A percentile compares a stretch with the other conserved stretches of the same genome.
Conservation (phyloP, 1,140 invertebrate genomes). For the Drosophila auraria region DNA sequence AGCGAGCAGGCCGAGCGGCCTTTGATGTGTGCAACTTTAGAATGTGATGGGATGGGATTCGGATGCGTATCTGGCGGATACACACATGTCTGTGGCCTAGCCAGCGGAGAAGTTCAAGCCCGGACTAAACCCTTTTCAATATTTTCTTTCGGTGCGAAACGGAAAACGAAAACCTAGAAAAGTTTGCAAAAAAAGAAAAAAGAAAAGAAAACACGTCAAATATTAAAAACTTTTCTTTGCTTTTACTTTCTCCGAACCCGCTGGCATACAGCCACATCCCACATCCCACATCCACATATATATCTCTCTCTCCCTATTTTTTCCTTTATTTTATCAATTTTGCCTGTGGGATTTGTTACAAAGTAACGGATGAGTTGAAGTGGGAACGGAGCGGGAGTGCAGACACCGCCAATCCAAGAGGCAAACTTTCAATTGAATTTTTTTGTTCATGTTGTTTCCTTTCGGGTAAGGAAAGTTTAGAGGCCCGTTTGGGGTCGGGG, state of each 20-base stretch:
- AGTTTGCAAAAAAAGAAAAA: slow-evolving; percentile 51
- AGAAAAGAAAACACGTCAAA: slow-evolving; percentile 71
- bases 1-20: slow-evolving; percentile 26
- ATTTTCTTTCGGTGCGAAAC: slow-evolving; percentile 54
- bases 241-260: slow-evolving; percentile 70
- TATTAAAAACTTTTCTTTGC: slow-evolving; percentile 81
- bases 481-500: slow-evolving; percentile 33
- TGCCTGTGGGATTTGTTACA: slow-evolving; percentile 80
- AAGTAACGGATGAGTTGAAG: slow-evolving; percentile 70
- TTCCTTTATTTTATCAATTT: slow-evolving; percentile 75
- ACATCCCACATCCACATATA: slow-evolving; percentile 21
- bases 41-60: neutral
- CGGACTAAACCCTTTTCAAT: slow-evolving; percentile 78
- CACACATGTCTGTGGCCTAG: slow-evolving; percentile 61
- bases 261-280: slow-evolving; percentile 17
- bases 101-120: slow-evolving; percentile 65
- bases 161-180: slow-evolving; percentile 39
- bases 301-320: slow-evolving; percentile 20
- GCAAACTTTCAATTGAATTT: slow-evolving; percentile 79
- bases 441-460: slow-evolving; percentile 54
- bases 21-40: slow-evolving; percentile 67
- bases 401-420: slow-evolving; percentile 64
- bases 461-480: slow-evolving; percentile 55
- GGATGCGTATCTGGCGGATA: slow-evolving; percentile 39
- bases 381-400: slow-evolving; percentile 17